These are phyloP conservation scores for Trissonchulus sp. DNA, from an alignment of 2,888 invertebrate genomes.

Conservation along the genomic window DNA sequence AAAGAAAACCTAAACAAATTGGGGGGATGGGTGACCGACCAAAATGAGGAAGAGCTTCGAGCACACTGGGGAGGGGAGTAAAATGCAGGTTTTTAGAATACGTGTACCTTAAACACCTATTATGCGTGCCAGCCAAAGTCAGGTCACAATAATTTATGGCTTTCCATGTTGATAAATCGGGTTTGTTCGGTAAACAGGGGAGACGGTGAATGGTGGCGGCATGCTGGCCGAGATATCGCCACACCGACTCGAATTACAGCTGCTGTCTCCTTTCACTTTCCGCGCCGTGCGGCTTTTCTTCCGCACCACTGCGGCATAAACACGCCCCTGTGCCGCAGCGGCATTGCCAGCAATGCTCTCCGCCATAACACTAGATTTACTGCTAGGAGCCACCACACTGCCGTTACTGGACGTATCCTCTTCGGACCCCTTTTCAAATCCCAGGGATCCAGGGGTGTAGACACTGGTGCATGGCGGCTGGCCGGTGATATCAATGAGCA, in stretches of 20 bases:
- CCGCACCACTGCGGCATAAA: constrained; percentile 27
- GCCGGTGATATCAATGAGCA: constrained; percentile 45
- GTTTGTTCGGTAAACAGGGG: not conserved
- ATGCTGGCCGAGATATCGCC: not conserved
- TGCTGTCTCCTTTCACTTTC: no score
- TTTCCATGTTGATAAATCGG: not conserved
- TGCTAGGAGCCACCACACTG: not conserved
- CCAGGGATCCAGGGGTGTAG: not conserved
- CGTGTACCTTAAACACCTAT: no score
- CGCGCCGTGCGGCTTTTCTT: constrained; percentile 27
- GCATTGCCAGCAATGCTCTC: not conserved
- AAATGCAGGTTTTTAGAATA: no score
- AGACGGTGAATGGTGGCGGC: not conserved
- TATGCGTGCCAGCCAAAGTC: no score
- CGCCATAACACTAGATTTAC: not conserved
- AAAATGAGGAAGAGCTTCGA: no score
- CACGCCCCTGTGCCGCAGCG: no score
- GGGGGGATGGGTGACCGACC: no score
- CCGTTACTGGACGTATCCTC: not conserved
- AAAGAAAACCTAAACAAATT: no score
- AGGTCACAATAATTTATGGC: no score
- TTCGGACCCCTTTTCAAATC: not conserved
- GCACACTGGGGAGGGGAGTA: no score
- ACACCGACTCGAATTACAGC: not conserved
- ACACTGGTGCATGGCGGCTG: constrained; percentile 26